Evolutionary conservation across 2,888 invertebrate genomes (phyloP).

Genomic region (Acleris literana): DNA sequence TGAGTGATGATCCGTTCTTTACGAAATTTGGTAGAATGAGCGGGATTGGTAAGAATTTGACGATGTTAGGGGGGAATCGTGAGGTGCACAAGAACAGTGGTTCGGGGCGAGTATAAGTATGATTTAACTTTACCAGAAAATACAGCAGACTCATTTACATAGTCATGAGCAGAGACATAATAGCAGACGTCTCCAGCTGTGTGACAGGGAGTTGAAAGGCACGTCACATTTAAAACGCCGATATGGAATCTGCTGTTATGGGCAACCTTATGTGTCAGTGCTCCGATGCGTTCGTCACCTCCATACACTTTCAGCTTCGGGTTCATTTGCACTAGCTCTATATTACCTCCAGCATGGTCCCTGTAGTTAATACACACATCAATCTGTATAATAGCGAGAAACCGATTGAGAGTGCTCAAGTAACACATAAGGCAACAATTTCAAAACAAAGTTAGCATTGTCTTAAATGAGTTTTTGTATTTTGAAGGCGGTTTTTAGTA

Average conservation of each 20-base stretch:
- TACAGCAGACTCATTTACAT: slow-evolving; percentile 86
- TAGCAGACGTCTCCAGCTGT: slow-evolving; percentile 98
- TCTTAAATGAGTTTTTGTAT: no score
- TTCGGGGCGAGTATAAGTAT: no score
- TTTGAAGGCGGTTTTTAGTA: no score
- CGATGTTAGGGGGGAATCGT: no score
- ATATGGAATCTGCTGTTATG: slow-evolving; percentile 90
- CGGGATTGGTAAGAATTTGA: no score
- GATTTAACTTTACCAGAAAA: slow-evolving; percentile 89
- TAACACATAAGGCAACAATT: no score
- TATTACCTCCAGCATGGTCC: slow-evolving; percentile 98
- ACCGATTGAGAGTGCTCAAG: no score
- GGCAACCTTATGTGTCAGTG: slow-evolving; percentile 88
- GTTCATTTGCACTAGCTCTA: slow-evolving; percentile 87
- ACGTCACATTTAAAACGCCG: slow-evolving; percentile 89
- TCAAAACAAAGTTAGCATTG: no score
- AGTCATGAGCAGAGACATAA: slow-evolving; percentile 85
- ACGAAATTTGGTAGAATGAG: no score
- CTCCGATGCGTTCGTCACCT: slow-evolving; percentile 92
- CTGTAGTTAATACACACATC: slow-evolving; percentile 60
- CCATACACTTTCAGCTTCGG: slow-evolving; percentile 86
- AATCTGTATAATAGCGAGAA: no score
- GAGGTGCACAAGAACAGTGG: no score
- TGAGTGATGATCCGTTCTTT: no score
- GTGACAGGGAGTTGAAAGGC: slow-evolving; percentile 97